Evolutionary conservation across 2,797 vertebrate genomes (phyloP).

Genomic region (Jordanella pulchra): DNA sequence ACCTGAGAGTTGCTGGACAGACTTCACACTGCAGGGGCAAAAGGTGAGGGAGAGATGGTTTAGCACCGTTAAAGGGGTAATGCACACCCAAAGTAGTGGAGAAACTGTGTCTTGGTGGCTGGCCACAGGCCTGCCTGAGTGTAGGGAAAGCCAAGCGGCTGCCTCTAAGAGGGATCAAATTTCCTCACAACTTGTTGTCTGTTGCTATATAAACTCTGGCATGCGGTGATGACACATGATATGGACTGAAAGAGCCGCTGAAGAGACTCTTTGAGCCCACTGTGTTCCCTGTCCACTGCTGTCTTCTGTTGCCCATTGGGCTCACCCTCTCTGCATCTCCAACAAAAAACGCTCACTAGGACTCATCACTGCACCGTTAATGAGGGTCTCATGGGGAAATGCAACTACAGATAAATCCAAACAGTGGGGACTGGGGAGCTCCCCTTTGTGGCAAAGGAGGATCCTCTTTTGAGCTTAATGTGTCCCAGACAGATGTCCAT

Average conservation of each 20-base stretch:
- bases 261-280: conserved; percentile 68
- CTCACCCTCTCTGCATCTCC: conserved; percentile 47
- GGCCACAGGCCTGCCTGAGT: conserved; percentile 60
- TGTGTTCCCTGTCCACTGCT: conserved; percentile 58
- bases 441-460: conserved; percentile 38
- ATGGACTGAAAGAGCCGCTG: conserved; percentile 78
- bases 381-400: conserved; percentile 67
- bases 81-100: conserved; percentile 60
- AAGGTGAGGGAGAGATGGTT: conserved; percentile 61
- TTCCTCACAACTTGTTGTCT: conserved; percentile 86
- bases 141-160: conserved; percentile 70
- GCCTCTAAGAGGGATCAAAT: conserved; percentile 70
- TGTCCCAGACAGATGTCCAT: conserved; percentile 49
- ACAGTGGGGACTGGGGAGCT: conserved; percentile 47
- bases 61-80: conserved; percentile 64
- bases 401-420: conserved; percentile 48
- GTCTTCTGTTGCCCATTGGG: conserved; percentile 44
- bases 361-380: conserved; percentile 74
- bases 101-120: conserved; percentile 60
- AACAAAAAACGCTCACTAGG: conserved; percentile 51
- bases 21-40: conserved; percentile 60
- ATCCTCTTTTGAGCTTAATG: conserved; percentile 25
- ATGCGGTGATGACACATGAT: conserved; percentile 81
- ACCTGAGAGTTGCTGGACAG: conserved; percentile 74
- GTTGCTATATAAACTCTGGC: conserved; percentile 88